Evolutionary conservation across 2,888 invertebrate genomes (phyloP), one percentile per base, ranked within the genome.

Genomic region (Idaea aversata): DNA sequence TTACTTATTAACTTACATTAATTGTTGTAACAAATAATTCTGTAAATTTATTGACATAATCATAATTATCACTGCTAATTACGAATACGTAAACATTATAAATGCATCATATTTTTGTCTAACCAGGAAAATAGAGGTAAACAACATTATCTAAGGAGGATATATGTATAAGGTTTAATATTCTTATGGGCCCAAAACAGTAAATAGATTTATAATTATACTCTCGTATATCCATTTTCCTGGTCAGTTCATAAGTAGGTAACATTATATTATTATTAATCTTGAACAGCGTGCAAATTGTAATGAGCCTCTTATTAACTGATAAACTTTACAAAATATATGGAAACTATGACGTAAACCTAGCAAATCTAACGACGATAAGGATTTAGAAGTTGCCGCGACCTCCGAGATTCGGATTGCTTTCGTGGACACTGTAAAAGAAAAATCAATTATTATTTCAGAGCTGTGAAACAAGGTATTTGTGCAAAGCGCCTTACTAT

Each of bases 341-440:
- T 76, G 71, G 72, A 72, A 73, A 75, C 72, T 71, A 73, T 71
- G 74, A 59, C 10, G 59, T 59, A 59, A 59, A 59, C 34, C 59
- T 59, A 25, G 59, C 59, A 59, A 16, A 34, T 34, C 34, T 59
- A 66, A 62, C 15, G 63, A 70, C 59, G 58, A 63, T 62, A 66
- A 34, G 67, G 68, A 70, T 87, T 92, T 93, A 94, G 85, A 93
- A 94, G 87, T 93, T 94, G 69, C 86, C 93, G 75, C 93, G 90
- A 65, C 90, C 89, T 72, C 90, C 89, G 73, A 92, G 84, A 77
- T 86, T 93, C 69, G 94, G 94, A 80, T 94, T 93, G 84, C 94
- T 95, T 88, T 95, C 95, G 87, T 95, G 95, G 78, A 95, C 95
- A 86, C 95, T 95, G 94, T 34, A 88, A 90, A 74, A 73, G 72